Conservation (phyloP, 1,140 invertebrate genomes). For the Drosophila grimshawi region DNA sequence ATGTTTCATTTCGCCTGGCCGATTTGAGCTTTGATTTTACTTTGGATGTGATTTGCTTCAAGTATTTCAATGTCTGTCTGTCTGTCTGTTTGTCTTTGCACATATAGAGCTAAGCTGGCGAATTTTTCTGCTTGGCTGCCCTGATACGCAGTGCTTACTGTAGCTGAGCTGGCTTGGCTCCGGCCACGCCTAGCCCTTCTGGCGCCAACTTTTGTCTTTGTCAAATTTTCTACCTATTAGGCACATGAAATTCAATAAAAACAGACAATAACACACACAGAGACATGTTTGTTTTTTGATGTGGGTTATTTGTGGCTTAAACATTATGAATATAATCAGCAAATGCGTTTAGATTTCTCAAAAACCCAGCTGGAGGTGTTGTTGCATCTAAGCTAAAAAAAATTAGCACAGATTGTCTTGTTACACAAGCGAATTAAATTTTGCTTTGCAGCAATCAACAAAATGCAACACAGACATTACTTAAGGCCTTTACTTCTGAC, state of each 20-base stretch:
- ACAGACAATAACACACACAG: conserved; percentile 35
- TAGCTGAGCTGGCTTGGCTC: conserved; percentile 51
- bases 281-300: neutral
- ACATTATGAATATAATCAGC: conserved; percentile 77
- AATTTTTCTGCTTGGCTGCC: conserved; percentile 72
- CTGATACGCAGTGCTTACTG: conserved; percentile 53
- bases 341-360: conserved; percentile 48
- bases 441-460: neutral
- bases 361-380: conserved; percentile 48
- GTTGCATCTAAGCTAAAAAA: conserved; percentile 54
- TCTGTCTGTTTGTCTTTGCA: conserved; percentile 28
- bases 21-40: conserved; percentile 56
- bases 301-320: conserved; percentile 62
- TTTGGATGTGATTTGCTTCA: conserved; percentile 33
- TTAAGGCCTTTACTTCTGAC: neutral
- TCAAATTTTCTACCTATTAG: conserved; percentile 81
- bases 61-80: conserved; percentile 17
- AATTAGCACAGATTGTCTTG: conserved; percentile 22
- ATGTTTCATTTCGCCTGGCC: conserved; percentile 22
- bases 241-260: conserved; percentile 82
- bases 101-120: conserved; percentile 42
- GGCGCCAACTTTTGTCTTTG: conserved; percentile 58
- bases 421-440: neutral
- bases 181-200: conserved; percentile 4
- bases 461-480: neutral